phyloP scores from a whole-genome alignment of 2,113 vertebrate species.

The Mormoops blainvillei region DNA sequence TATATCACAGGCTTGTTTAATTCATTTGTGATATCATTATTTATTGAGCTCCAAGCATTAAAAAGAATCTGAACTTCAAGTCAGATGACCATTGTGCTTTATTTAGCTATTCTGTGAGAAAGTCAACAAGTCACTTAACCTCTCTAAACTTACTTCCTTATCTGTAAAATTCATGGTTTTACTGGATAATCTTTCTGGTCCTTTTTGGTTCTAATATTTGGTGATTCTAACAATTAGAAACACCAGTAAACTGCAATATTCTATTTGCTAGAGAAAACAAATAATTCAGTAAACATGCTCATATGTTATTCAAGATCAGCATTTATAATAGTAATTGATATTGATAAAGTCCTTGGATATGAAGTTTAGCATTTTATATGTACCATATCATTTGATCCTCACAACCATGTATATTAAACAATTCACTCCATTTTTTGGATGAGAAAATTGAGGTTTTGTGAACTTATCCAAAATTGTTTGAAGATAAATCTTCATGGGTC shows the following conservation, averaged over 20 bases:
- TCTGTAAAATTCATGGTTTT: neutral
- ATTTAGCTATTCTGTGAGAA: neutral
- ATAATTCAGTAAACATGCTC: neutral
- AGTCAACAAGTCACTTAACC: neutral
- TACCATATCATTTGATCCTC: neutral
- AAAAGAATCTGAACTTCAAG: conserved; percentile 13
- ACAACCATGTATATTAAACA: neutral
- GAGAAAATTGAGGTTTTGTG: neutral
- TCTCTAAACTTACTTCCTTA: neutral
- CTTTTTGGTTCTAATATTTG: conserved; percentile 1
- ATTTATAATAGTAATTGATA: neutral
- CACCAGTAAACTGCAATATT: neutral
- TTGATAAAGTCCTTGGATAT: neutral
- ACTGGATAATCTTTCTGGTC: neutral
- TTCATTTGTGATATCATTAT: neutral
- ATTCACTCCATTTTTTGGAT: neutral
- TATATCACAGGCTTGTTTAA: neutral
- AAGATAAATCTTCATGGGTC: neutral
- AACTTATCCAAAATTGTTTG: neutral
- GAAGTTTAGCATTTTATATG: neutral
- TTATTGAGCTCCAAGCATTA: neutral
- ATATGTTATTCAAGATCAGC: neutral
- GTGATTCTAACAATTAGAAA: neutral
- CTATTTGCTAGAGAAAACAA: neutral
- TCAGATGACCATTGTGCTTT: neutral